phyloP scores from a whole-genome alignment of 2,888 invertebrate species.

The Aradus depressus region DNA sequence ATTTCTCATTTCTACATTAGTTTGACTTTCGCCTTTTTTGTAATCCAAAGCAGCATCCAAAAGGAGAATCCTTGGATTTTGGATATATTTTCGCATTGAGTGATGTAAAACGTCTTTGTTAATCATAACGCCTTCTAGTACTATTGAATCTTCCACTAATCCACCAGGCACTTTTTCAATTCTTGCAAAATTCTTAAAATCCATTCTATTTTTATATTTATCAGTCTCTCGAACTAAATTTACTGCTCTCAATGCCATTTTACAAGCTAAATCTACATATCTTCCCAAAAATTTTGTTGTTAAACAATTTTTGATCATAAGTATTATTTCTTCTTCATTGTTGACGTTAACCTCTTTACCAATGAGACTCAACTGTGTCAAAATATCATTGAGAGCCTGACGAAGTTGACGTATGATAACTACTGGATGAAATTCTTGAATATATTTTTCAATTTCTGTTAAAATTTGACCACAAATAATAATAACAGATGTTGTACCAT shows the following conservation, averaged over 20 bases:
- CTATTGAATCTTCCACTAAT: constrained; percentile 83
- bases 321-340: constrained; percentile 68
- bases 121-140: constrained; percentile 89
- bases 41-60: constrained; percentile 95
- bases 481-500: constrained; percentile 98
- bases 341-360: constrained; percentile 53
- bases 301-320: constrained; percentile 84
- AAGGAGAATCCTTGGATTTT: constrained; percentile 89
- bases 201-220: constrained; percentile 79
- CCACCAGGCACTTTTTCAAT: constrained; percentile 81
- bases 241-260: constrained; percentile 92
- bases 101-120: constrained; percentile 98
- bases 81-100: constrained; percentile 88
- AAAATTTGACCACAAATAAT: constrained; percentile 94
- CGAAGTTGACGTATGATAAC: constrained; percentile 91
- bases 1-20: constrained; percentile 88
- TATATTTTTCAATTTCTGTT: constrained; percentile 63
- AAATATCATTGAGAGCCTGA: constrained; percentile 87
- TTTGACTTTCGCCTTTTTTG: constrained; percentile 96
- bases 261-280: constrained; percentile 91
- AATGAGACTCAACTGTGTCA: constrained; percentile 54
- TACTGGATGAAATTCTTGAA: constrained; percentile 88
- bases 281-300: constrained; percentile 95
- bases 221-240: constrained; percentile 85
- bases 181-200: constrained; percentile 93